Evolutionary conservation across 2,797 vertebrate genomes (phyloP).

Genomic region (Acrossocheilus fasciatus): DNA sequence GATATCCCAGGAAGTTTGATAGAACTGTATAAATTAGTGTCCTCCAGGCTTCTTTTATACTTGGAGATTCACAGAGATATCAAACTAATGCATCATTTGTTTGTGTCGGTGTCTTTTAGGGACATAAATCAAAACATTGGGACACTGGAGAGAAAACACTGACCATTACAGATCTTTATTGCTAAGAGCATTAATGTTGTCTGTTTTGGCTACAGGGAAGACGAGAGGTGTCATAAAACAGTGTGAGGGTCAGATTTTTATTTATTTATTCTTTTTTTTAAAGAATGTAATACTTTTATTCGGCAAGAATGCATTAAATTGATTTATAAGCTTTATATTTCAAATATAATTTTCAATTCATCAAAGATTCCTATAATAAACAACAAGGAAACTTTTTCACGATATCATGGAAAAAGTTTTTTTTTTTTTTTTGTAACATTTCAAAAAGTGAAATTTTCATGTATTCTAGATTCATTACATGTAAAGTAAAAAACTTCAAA

Average conservation of each 20-base stretch:
- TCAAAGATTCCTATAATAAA: not conserved
- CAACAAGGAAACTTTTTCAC: too few species aligned
- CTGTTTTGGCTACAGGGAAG: constrained; percentile 14
- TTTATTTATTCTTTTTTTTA: not conserved
- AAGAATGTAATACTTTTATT: not conserved
- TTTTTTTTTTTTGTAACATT: too few species aligned
- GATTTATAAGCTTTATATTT: not conserved
- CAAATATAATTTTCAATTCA: not conserved
- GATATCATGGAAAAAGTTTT: too few species aligned
- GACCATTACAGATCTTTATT: constrained; percentile 41
- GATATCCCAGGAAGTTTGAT: constrained; percentile 59
- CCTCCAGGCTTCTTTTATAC: constrained; percentile 40
- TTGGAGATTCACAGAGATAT: constrained; percentile 35
- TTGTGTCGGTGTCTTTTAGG: constrained; percentile 21
- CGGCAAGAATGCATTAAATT: not conserved
- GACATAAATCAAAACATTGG: constrained; percentile 40
- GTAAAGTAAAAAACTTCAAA: too few species aligned
- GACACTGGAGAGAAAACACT: constrained; percentile 31
- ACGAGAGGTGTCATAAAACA: not conserved
- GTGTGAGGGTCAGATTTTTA: not conserved
- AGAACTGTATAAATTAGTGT: constrained; percentile 53
- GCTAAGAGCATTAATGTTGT: constrained; percentile 49
- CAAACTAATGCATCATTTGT: constrained; percentile 40
- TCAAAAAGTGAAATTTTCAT: too few species aligned
- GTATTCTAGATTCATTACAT: too few species aligned